phyloP scores from a whole-genome alignment of 92 coral and sea anemone genomes.

The Bergia sp. region DNA sequence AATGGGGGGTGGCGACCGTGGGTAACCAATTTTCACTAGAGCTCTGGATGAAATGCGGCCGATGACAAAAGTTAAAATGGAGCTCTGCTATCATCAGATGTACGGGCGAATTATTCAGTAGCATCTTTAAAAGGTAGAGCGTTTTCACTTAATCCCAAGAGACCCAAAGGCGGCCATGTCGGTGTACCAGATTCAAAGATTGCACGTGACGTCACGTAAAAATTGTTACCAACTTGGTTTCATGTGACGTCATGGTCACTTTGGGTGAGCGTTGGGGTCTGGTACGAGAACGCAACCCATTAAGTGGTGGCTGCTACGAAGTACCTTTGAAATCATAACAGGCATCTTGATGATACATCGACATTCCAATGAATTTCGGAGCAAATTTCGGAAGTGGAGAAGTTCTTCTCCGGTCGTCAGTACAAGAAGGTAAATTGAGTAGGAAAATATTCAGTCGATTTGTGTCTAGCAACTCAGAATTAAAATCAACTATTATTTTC shows the following conservation, averaged over 20 bases:
- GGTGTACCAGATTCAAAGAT: too few relatives aligned
- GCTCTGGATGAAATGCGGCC: too few relatives aligned
- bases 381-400: constrained; percentile 4
- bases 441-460: neutral
- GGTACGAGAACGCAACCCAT: neutral
- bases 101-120: neutral
- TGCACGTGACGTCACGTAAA: too few relatives aligned
- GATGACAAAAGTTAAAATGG: neutral
- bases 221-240: too few relatives aligned
- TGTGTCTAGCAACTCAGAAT: neutral
- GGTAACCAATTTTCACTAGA: too few relatives aligned
- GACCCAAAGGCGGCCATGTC: too few relatives aligned
- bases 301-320: constrained; percentile 21
- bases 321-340: neutral
- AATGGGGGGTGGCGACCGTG: too few relatives aligned
- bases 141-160: too few relatives aligned
- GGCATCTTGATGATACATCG: neutral
- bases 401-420: neutral
- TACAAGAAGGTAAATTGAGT: neutral
- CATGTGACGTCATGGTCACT: too few relatives aligned
- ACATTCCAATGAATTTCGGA: constrained; percentile 7
- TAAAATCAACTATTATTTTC: neutral
- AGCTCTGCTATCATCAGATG: neutral
- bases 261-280: neutral
- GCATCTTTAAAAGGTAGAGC: neutral